These are phyloP conservation scores for Idaea biselata DNA, from an alignment of 2,888 invertebrate genomes.

Conservation along the genomic window DNA sequence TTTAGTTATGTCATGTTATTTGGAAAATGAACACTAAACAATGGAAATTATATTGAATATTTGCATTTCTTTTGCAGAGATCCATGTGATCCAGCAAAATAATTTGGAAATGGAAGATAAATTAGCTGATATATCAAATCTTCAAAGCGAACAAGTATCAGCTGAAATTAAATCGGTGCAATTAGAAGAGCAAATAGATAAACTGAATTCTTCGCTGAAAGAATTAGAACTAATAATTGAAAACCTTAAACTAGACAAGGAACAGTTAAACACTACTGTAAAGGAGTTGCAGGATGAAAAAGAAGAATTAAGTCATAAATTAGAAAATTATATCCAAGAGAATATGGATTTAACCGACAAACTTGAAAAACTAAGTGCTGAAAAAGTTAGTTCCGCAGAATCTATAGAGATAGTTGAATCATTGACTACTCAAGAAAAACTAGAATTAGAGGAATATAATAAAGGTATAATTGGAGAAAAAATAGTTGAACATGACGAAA, in stretches of 20 bases:
- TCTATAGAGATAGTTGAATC: slow-evolving; percentile 88
- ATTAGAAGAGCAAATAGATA: slow-evolving; percentile 87
- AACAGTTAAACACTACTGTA: slow-evolving; percentile 77
- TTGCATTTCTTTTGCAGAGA: slow-evolving; percentile 50
- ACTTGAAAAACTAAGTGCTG: slow-evolving; percentile 85
- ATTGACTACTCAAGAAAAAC: slow-evolving; percentile 85
- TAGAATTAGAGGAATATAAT: slow-evolving; percentile 85
- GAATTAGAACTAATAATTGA: slow-evolving; percentile 73
- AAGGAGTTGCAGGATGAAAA: slow-evolving; percentile 82
- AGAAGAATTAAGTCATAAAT: slow-evolving; percentile 80
- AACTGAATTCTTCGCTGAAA: slow-evolving; percentile 72
- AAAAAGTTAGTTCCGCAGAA: slow-evolving; percentile 87
- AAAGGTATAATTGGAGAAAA: slow-evolving; percentile 67
- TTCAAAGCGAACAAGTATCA: slow-evolving; percentile 86
- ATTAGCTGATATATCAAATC: slow-evolving; percentile 80
- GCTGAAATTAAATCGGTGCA: slow-evolving; percentile 89
- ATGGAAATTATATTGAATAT: background rate
- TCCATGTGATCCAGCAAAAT: slow-evolving; percentile 81
- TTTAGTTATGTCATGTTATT: background rate
- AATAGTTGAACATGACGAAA: slow-evolving; percentile 37
- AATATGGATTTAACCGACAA: slow-evolving; percentile 87
- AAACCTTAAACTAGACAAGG: slow-evolving; percentile 73
- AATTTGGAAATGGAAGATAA: slow-evolving; percentile 82
- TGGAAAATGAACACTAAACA: slow-evolving; percentile 2
- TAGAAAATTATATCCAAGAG: slow-evolving; percentile 85